These are phyloP conservation scores for Microcebus ravelobensis DNA, from an alignment of 2,113 vertebrate genomes.

Conservation along the genomic window DNA sequence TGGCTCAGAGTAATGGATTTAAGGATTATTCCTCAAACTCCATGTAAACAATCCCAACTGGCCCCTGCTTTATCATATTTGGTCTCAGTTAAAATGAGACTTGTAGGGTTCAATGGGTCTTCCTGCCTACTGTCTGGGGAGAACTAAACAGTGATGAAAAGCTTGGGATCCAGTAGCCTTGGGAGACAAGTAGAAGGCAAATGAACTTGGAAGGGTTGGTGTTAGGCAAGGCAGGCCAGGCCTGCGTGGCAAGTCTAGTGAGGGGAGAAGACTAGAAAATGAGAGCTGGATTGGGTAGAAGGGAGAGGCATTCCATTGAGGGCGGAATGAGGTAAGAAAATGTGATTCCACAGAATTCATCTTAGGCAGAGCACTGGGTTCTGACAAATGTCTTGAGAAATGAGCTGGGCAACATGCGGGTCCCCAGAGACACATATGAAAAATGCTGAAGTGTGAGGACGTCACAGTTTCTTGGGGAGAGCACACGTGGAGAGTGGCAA, in stretches of 20 bases:
- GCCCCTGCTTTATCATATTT: neutral
- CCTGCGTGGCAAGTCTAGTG: neutral
- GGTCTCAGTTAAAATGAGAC: neutral
- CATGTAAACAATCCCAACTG: neutral
- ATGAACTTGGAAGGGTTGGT: neutral
- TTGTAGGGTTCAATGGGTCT: neutral
- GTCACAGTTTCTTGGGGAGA: neutral
- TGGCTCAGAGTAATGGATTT: neutral
- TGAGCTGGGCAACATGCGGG: neutral
- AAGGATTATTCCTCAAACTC: neutral
- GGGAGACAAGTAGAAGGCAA: neutral
- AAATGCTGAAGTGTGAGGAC: neutral
- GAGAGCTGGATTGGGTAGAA: neutral
- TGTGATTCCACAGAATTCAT: neutral
- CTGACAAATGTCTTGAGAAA: neutral
- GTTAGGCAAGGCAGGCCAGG: neutral
- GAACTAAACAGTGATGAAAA: neutral
- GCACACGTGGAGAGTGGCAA: neutral
- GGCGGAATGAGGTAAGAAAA: conserved; percentile 21
- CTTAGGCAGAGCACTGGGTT: neutral
- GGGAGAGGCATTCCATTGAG: neutral
- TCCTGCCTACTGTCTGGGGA: neutral
- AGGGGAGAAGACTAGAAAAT: neutral
- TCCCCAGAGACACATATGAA: neutral
- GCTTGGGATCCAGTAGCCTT: neutral